A percentile compares a stretch with the other conserved stretches of the same genome.
phyloP scores from a whole-genome alignment of 2,797 vertebrate genomes.

The Anomalospiza imberbis region DNA sequence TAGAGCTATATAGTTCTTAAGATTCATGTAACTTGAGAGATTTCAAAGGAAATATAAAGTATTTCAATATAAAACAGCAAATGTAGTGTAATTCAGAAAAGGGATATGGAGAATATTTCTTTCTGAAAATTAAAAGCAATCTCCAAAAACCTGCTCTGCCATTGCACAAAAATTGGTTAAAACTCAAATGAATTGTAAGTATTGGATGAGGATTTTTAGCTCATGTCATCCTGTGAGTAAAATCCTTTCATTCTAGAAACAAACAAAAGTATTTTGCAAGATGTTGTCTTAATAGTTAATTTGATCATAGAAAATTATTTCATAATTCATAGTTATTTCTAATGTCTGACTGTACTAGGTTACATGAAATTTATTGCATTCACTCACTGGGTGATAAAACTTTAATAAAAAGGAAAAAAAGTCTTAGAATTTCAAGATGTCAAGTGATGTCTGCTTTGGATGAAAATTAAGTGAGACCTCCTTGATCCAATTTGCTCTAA shows the following conservation, averaged over 20 bases:
- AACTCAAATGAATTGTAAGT: neutral
- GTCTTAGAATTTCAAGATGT: neutral
- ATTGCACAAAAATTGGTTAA: neutral
- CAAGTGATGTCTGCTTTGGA: neutral
- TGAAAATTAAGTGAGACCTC: neutral
- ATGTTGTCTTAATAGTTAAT: neutral
- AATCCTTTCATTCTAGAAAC: neutral
- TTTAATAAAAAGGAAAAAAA: neutral
- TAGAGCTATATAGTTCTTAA: conserved; percentile 14
- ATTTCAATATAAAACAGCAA: conserved; percentile 22
- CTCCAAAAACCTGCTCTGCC: neutral
- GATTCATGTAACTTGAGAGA: conserved; percentile 23
- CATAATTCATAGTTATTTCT: neutral
- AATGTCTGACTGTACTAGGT: neutral
- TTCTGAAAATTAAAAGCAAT: neutral
- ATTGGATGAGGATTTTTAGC: neutral
- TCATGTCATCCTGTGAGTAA: neutral
- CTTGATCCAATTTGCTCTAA: neutral
- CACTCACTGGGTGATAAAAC: neutral
- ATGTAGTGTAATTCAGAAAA: conserved; percentile 1
- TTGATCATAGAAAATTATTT: neutral
- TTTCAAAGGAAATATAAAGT: conserved; percentile 48
- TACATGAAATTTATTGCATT: neutral
- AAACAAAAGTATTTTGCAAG: neutral
- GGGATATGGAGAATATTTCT: neutral